phyloP scores from a whole-genome alignment of 2,113 vertebrate genomes.

The Oreochromis tanganicae region DNA sequence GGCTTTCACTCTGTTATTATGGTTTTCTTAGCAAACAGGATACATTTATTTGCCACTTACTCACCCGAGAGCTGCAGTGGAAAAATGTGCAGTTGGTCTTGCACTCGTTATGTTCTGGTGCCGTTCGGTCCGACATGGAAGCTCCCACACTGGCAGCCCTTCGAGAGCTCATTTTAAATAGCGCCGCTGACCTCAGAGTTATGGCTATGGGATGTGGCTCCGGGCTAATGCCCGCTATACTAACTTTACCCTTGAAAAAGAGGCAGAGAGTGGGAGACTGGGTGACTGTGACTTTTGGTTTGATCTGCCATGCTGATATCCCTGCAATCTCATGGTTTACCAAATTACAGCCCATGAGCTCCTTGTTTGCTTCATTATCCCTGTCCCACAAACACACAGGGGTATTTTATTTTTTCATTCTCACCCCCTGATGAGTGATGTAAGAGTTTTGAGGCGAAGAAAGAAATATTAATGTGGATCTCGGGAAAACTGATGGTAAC shows the following conservation, averaged over 20 bases:
- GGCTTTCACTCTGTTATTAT: slow-evolving; percentile 5
- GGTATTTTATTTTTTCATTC: background rate
- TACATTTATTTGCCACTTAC: slow-evolving; percentile 22
- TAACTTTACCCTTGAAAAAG: slow-evolving; percentile 45
- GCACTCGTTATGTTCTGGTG: slow-evolving; percentile 49
- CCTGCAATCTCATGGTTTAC: slow-evolving; percentile 42
- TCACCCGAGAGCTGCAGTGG: slow-evolving; percentile 27
- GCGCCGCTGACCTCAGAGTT: slow-evolving; percentile 53
- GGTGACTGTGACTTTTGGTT: slow-evolving; percentile 56
- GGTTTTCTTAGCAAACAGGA: slow-evolving; percentile 14
- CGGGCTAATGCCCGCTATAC: slow-evolving; percentile 25
- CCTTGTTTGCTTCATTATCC: slow-evolving; percentile 23
- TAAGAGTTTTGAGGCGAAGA: background rate
- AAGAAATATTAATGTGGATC: background rate
- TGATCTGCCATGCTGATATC: slow-evolving; percentile 47
- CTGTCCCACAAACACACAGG: background rate
- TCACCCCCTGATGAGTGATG: background rate
- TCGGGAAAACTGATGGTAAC: background rate
- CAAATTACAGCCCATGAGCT: slow-evolving; percentile 38
- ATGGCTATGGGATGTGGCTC: slow-evolving; percentile 46
- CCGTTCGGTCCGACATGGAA: slow-evolving; percentile 28
- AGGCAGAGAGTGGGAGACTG: slow-evolving; percentile 16
- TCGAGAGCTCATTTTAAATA: slow-evolving; percentile 18
- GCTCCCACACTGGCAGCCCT: slow-evolving; percentile 21
- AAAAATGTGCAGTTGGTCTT: slow-evolving; percentile 42